A percentile compares a stretch with the other conserved stretches of the same genome.
Evolutionary conservation across 2,888 invertebrate species (phyloP).

Genomic region (Diachrysia chrysitis): DNA sequence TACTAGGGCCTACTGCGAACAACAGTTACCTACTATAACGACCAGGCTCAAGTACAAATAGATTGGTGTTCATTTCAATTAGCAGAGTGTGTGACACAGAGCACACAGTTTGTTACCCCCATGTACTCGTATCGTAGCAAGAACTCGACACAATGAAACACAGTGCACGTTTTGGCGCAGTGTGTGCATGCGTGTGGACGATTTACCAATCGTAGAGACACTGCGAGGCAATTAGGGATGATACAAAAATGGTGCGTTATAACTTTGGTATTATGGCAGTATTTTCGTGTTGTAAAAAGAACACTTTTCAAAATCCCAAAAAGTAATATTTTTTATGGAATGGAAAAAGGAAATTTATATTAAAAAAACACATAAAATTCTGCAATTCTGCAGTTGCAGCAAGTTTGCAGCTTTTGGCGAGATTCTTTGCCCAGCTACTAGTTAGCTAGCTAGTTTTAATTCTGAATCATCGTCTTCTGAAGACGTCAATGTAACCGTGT

Average conservation of each 20-base stretch:
- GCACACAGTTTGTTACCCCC: not conserved
- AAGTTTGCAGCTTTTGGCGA: too few species aligned
- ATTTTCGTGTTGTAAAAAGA: too few species aligned
- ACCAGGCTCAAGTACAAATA: slow-evolving; percentile 17
- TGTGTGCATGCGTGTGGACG: not conserved
- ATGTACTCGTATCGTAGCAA: not conserved
- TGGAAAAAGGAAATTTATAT: too few species aligned
- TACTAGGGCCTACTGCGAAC: not conserved
- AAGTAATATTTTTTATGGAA: too few species aligned
- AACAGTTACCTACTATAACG: not conserved
- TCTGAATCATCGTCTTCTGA: too few species aligned
- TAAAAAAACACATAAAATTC: too few species aligned
- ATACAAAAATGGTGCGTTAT: not conserved
- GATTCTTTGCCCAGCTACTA: too few species aligned
- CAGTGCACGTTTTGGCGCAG: not conserved
- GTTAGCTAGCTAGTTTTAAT: too few species aligned
- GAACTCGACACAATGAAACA: not conserved
- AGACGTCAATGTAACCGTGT: too few species aligned
- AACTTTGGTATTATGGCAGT: too few species aligned
- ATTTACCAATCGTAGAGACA: slow-evolving; percentile 4
- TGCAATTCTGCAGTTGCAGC: too few species aligned
- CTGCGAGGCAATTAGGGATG: not conserved
- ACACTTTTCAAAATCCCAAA: too few species aligned
- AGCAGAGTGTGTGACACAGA: not conserved
- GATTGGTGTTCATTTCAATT: slow-evolving; percentile 14